Evolutionary conservation across 1,140 invertebrate species (phyloP).

Genomic region (Pseudomyrmex gracilis): DNA sequence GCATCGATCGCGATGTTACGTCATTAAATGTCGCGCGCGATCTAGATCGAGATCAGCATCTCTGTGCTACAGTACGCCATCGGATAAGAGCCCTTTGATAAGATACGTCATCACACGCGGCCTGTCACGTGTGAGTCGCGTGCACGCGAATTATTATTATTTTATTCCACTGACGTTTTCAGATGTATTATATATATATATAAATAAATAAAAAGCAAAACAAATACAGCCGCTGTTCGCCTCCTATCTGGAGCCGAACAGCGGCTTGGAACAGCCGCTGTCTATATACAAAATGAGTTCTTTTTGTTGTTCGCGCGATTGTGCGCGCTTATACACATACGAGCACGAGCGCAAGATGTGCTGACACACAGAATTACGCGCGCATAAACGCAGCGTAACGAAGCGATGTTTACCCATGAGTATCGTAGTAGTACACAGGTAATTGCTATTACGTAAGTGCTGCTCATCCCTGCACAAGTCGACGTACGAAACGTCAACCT

Average conservation of each 20-base stretch:
- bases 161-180: conserved; percentile 45
- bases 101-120: background rate
- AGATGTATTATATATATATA: no score
- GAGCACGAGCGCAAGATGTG: conserved; percentile 63
- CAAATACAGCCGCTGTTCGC: conserved; percentile 56
- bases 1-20: conserved; percentile 39
- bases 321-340: no score
- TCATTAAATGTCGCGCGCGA: conserved; percentile 34
- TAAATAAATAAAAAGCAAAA: conserved; percentile 6
- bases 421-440: conserved; percentile 53
- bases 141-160: conserved; percentile 27
- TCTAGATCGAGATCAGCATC: conserved; percentile 15
- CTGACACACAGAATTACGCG: conserved; percentile 64
- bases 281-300: conserved; percentile 22
- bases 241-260: conserved; percentile 56
- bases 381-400: conserved; percentile 66
- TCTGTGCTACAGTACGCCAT: no score
- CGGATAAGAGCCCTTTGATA: conserved; percentile 9
- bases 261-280: conserved; percentile 3
- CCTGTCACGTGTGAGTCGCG: conserved; percentile 6
- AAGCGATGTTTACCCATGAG: conserved; percentile 63
- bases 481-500: conserved; percentile 78
- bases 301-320: conserved; percentile 4
- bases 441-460: conserved; percentile 78
- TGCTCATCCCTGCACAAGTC: conserved; percentile 63